Conservation (phyloP, 30 jellyfish, hydroid and myxozoan species). For the Turritopsis dohrnii region DNA sequence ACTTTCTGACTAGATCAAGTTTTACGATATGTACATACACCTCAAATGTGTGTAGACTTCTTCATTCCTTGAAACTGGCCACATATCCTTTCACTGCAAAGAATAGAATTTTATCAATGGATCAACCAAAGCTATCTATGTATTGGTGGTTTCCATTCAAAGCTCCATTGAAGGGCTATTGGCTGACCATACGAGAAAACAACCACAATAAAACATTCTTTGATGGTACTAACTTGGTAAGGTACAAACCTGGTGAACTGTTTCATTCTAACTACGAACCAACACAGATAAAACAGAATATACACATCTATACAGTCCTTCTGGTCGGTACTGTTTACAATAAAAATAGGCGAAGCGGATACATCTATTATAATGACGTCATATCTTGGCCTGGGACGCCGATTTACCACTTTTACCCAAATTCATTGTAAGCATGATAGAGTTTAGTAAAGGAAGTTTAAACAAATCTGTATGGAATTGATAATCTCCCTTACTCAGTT, state of each 20-base stretch:
- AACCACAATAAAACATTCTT: background rate
- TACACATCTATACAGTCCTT: background rate
- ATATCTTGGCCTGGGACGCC: slow-evolving; percentile 16
- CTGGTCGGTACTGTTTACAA: background rate
- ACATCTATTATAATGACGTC: background rate
- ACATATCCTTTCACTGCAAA: background rate
- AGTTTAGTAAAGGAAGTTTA: too few relatives aligned
- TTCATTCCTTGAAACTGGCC: background rate
- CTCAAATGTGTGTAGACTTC: background rate
- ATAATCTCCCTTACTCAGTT: too few relatives aligned
- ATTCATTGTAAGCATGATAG: background rate
- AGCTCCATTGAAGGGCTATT: background rate
- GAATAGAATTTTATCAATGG: background rate
- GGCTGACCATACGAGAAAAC: background rate
- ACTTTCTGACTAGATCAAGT: background rate
- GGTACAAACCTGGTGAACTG: background rate
- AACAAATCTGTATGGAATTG: too few relatives aligned
- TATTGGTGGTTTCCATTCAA: slow-evolving; percentile 15
- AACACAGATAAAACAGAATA: background rate
- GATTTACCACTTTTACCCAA: background rate
- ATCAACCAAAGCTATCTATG: background rate
- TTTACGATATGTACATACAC: slow-evolving; percentile 13
- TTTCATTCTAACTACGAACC: background rate
- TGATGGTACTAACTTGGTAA: background rate
- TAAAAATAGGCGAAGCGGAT: background rate